Percentiles rank a stretch among this genome's conserved stretches.
Evolutionary conservation across 2,113 vertebrate species (phyloP).

Genomic region (Cynocephalus volans): DNA sequence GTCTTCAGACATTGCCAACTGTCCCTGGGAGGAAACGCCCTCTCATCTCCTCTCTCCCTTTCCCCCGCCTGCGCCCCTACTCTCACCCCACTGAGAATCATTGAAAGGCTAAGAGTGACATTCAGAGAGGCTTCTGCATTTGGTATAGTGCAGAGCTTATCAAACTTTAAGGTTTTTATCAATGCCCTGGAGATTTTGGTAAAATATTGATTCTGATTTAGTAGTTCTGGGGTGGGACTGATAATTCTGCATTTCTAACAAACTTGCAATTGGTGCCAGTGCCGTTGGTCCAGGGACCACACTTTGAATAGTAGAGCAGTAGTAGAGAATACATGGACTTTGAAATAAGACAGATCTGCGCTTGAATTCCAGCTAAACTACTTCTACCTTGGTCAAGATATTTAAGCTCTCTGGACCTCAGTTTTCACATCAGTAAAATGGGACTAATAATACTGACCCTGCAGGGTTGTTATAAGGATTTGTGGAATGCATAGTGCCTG

Average conservation of each 20-base stretch:
- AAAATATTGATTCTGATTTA: background rate
- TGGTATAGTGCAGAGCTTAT: background rate
- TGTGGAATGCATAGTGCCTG: background rate
- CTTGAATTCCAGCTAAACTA: background rate
- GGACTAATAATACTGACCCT: background rate
- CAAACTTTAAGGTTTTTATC: background rate
- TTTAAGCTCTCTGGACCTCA: background rate
- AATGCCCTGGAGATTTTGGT: background rate
- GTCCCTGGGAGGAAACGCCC: too few relatives aligned
- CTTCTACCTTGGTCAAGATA: background rate
- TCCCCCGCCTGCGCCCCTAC: too few relatives aligned
- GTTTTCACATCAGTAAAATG: slow-evolving; percentile 34
- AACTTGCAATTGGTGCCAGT: background rate
- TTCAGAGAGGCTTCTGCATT: background rate
- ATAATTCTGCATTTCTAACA: background rate
- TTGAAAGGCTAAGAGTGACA: background rate
- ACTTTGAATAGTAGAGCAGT: background rate
- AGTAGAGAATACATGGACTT: background rate
- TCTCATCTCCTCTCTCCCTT: too few relatives aligned
- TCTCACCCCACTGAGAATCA: background rate
- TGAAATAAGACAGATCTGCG: background rate
- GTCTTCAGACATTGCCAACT: background rate
- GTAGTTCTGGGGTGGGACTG: background rate
- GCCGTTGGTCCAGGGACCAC: background rate
- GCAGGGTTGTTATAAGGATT: background rate